Percentiles rank a stretch among this genome's conserved stretches.
Evolutionary conservation across 2,888 invertebrate genomes (phyloP).

Genomic region (Caenorhabditis wallacei): DNA sequence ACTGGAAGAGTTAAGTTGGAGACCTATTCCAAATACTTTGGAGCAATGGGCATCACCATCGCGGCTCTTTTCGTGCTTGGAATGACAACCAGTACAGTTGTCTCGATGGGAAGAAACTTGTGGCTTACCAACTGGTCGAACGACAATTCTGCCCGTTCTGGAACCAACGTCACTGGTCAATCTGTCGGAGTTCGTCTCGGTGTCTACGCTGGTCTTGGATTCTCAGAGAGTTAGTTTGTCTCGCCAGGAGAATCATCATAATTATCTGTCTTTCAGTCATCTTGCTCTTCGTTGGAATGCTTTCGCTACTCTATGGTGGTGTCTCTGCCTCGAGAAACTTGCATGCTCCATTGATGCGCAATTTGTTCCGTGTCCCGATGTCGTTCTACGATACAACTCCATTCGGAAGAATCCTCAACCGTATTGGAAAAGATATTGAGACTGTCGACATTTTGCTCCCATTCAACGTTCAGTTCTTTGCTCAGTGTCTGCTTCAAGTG

Average conservation of each 20-base stretch:
- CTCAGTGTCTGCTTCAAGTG: constrained; percentile 80
- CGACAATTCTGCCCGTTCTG: constrained; percentile 73
- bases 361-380: constrained; percentile 83
- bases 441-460: constrained; percentile 82
- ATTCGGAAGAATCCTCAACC: constrained; percentile 81
- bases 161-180: constrained; percentile 45
- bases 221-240: constrained; percentile 79
- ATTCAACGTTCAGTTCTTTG: constrained; percentile 82
- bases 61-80: constrained; percentile 77
- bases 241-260: no score
- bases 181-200: constrained; percentile 77
- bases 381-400: constrained; percentile 83
- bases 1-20: constrained; percentile 80
- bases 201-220: constrained; percentile 81
- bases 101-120: constrained; percentile 80
- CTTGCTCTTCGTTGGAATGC: constrained; percentile 81
- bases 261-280: constrained; percentile 77
- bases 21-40: constrained; percentile 80
- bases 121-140: constrained; percentile 83
- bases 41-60: constrained; percentile 79
- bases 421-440: constrained; percentile 83
- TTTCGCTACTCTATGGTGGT: constrained; percentile 81
- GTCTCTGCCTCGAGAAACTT: constrained; percentile 81
- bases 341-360: constrained; percentile 80
- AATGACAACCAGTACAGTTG: constrained; percentile 76